Evolutionary conservation across 1,140 invertebrate species (phyloP).

Genomic region (Drosophila kanapiae): DNA sequence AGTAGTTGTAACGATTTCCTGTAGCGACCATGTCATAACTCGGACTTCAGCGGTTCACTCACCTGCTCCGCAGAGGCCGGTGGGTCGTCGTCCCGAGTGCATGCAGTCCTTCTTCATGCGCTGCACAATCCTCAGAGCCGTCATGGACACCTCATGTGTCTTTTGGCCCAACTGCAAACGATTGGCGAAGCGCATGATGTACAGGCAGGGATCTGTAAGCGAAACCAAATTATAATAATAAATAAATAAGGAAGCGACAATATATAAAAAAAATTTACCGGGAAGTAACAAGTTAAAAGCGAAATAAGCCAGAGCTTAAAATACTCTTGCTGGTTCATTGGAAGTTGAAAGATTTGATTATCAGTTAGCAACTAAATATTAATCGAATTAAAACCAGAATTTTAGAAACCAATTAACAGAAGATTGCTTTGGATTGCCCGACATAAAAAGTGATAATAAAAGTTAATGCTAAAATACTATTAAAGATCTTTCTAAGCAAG

Average conservation of each 20-base stretch:
- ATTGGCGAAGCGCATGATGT: slow-evolving; percentile 97
- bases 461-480: neutral
- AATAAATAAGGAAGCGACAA: slow-evolving; percentile 37
- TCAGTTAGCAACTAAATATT: slow-evolving; percentile 7
- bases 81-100: slow-evolving; percentile 97
- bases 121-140: slow-evolving; percentile 96
- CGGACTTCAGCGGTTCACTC: slow-evolving; percentile 48
- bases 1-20: slow-evolving; percentile 49
- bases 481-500: neutral
- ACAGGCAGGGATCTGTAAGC: slow-evolving; percentile 95
- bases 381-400: slow-evolving; percentile 4
- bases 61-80: slow-evolving; percentile 98
- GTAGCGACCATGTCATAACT: neutral
- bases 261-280: slow-evolving; percentile 6
- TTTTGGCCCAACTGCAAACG: slow-evolving; percentile 96
- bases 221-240: neutral
- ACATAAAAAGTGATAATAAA: neutral
- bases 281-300: neutral
- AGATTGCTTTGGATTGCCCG: neutral
- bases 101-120: slow-evolving; percentile 99
- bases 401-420: slow-evolving; percentile 8
- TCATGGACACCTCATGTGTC: slow-evolving; percentile 97
- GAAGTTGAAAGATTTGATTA: neutral
- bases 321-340: slow-evolving; percentile 1
- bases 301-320: neutral